phyloP scores from a whole-genome alignment of 2,888 invertebrate species.

The Caenorhabditis panamensis region DNA sequence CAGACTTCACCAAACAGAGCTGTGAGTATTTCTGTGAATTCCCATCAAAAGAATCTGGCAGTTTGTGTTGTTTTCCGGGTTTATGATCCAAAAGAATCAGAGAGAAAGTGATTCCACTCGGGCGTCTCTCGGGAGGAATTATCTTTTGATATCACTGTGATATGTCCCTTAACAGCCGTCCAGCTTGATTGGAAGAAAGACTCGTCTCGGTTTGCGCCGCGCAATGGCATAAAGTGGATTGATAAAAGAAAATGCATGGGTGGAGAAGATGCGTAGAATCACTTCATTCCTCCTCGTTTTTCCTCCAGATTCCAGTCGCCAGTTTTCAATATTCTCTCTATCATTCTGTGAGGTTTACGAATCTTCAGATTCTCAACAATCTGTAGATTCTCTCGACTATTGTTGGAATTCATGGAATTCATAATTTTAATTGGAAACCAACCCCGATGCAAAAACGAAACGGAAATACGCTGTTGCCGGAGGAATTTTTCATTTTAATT shows the following conservation, averaged over 20 bases:
- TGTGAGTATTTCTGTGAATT: constrained; percentile 22
- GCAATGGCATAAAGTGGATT: constrained; percentile 44
- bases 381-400: too few species aligned
- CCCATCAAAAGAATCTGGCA: background rate
- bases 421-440: constrained; percentile 28
- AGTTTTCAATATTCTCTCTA: background rate
- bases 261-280: constrained; percentile 30
- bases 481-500: constrained; percentile 14
- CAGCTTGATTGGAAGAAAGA: constrained; percentile 36
- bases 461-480: too few species aligned
- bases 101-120: constrained; percentile 30
- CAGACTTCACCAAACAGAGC: constrained; percentile 49
- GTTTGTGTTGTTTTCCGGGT: constrained; percentile 3
- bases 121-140: constrained; percentile 2
- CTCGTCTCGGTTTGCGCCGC: constrained; percentile 6
- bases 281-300: constrained; percentile 15
- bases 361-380: too few species aligned
- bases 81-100: background rate
- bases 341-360: too few species aligned
- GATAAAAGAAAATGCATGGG: too few species aligned
- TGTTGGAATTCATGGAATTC: too few species aligned
- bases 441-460: constrained; percentile 15
- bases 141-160: constrained; percentile 28
- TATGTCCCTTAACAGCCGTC: constrained; percentile 13
- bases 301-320: too few species aligned